A percentile compares a stretch with the other conserved stretches of the same genome.
These are phyloP conservation scores for Ormyrus pomaceus DNA, from an alignment of 2,888 invertebrate species.

Conservation along the genomic window DNA sequence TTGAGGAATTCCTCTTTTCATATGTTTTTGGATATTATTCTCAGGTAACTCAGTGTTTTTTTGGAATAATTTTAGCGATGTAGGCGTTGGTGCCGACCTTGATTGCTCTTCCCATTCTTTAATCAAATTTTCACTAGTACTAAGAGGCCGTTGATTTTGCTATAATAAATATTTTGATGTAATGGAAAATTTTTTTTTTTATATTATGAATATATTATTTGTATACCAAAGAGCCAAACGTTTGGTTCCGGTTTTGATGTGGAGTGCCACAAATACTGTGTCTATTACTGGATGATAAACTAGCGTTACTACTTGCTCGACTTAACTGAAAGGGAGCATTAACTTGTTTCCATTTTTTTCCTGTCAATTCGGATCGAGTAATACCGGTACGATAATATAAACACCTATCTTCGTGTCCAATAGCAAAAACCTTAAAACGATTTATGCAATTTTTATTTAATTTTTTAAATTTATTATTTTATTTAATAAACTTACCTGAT, in stretches of 20 bases:
- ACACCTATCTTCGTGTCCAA: slow-evolving; percentile 88
- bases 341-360: slow-evolving; percentile 90
- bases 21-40: slow-evolving; percentile 67
- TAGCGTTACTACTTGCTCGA: slow-evolving; percentile 88
- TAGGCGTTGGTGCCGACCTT: slow-evolving; percentile 85
- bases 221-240: slow-evolving; percentile 80
- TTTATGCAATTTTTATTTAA: slow-evolving; percentile 9
- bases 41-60: slow-evolving; percentile 64
- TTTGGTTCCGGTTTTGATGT: slow-evolving; percentile 78
- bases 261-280: slow-evolving; percentile 73
- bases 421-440: slow-evolving; percentile 82
- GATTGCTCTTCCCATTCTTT: slow-evolving; percentile 84
- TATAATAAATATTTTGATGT: slow-evolving; percentile 8
- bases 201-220: slow-evolving; percentile 28
- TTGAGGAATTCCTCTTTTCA: slow-evolving; percentile 68
- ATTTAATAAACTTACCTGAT: slow-evolving; percentile 79
- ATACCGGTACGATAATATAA: slow-evolving; percentile 89
- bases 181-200: slow-evolving; percentile 67
- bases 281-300: slow-evolving; percentile 77
- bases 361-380: slow-evolving; percentile 85
- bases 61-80: slow-evolving; percentile 78
- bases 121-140: slow-evolving; percentile 78
- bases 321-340: slow-evolving; percentile 90
- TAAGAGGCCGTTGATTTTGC: slow-evolving; percentile 74
- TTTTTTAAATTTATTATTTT: too few species aligned